A percentile compares a stretch with the other conserved stretches of the same genome.
Conservation (phyloP, 53 echinoderm and acorn worm species). For the Luidia sarsii region DNA sequence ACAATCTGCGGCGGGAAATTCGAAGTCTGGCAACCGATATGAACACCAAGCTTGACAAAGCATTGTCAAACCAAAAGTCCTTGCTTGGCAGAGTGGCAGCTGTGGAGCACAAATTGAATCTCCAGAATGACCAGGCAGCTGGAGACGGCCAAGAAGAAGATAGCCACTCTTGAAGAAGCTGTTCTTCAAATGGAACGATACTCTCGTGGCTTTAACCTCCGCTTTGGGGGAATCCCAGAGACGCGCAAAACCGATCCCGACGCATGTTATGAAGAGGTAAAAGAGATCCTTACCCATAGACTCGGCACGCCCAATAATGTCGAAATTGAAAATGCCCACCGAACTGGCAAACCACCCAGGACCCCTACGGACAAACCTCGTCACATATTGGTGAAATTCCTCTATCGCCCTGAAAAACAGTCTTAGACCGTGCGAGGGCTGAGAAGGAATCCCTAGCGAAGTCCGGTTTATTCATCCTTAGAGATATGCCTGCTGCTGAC, state of each 20-base stretch:
- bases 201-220: constrained; percentile 9
- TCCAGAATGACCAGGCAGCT: background rate
- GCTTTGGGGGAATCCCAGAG: constrained; percentile 17
- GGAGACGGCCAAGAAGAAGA: background rate
- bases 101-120: too few species aligned
- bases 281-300: constrained; percentile 7
- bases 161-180: background rate
- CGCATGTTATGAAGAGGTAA: background rate
- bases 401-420: background rate
- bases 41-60: too few species aligned
- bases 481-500: constrained; percentile 15
- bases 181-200: background rate
- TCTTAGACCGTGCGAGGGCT: background rate
- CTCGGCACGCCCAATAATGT: background rate
- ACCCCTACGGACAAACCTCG: constrained; percentile 11
- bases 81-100: too few species aligned
- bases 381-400: constrained; percentile 21
- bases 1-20: too few species aligned
- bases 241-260: background rate
- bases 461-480: background rate
- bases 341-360: constrained; percentile 2
- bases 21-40: too few species aligned
- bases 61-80: too few species aligned
- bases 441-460: background rate
- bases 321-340: constrained; percentile 7